Base-by-base conservation (phyloP, 2,113 vertebrate genomes). In the Paedocypris sp. region DNA sequence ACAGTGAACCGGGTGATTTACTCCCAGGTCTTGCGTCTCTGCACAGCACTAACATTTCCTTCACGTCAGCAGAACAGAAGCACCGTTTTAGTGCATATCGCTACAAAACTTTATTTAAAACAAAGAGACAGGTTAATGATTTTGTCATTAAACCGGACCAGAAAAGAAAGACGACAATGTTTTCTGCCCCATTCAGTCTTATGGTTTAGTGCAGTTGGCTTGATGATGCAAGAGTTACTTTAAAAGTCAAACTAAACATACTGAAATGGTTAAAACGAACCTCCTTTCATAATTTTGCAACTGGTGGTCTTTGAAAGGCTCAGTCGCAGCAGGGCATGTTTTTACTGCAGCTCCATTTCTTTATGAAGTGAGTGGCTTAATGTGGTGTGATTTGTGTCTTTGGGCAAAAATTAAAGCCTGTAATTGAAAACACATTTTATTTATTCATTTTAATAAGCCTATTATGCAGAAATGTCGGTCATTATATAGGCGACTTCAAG, bases 181-280 rank as follows among this genome's bases (percentile, higher is more conserved):
- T 28, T 16, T 15, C 23, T 15, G n/a, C 3, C 5, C 3, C n/a
- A 15, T 16, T 46, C 12, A n/a, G n/a, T n/a, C n/a, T n/a, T n/a
- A 18, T 35, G 56, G 3, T 23, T 31, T 18, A 23, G 36, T 11
- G 11, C 41, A 25, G 12, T 11, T 43, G 4, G 19, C 2, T 22
- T 4, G 15, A 18, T 31, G 13, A 13, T 18, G 29, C 15, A 29
- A 28, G 4, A 47, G 23, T 85, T 88, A 62, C 85, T 87, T 52
- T 88, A 83, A 16, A 87, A 87, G 2, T 83, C 82, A 49, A 88
- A 38, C 79, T 83, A 47, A 45, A 49, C 78, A 74, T 36, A 71
- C 13, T 78, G 72, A 76, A 79, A 72, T 67, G 45, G 75, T 79
- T 75, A 81, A 49, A n/a, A n/a, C 32, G 25, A 22, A 8, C 4